A percentile compares a stretch with the other conserved stretches of the same genome.
Conservation (phyloP, 2,888 invertebrate species). For the Clostera curtula region DNA sequence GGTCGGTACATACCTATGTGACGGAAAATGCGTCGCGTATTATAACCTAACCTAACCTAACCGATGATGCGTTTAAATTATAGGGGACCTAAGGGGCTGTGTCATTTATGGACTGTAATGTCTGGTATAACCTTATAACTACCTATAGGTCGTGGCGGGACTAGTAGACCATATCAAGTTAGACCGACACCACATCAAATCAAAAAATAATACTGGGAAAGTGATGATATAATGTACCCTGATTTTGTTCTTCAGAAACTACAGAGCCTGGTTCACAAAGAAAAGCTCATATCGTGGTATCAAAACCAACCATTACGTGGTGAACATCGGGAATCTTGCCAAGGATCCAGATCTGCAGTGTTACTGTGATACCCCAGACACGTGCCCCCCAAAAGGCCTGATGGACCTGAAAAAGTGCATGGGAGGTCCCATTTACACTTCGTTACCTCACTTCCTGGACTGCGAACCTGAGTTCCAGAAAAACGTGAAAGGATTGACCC, state of each 20-base stretch:
- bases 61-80: too few relatives aligned
- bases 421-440: conserved; percentile 82
- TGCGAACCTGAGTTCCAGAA: conserved; percentile 67
- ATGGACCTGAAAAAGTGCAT: conserved; percentile 79
- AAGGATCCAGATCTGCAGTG: conserved; percentile 71
- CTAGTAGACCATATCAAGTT: too few relatives aligned
- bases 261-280: conserved; percentile 76
- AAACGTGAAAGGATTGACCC: conserved; percentile 77
- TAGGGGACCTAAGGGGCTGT: too few relatives aligned
- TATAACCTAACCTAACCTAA: too few relatives aligned
- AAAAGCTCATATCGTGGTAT: conserved; percentile 79
- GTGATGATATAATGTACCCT: too few relatives aligned
- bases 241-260: too few relatives aligned
- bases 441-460: conserved; percentile 86
- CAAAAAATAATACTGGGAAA: too few relatives aligned
- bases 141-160: too few relatives aligned
- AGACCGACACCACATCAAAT: neutral
- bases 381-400: conserved; percentile 83
- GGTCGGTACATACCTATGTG: too few relatives aligned
- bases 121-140: too few relatives aligned
- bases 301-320: conserved; percentile 78
- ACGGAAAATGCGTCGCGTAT: too few relatives aligned
- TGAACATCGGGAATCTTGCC: conserved; percentile 83
- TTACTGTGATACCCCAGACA: conserved; percentile 74
- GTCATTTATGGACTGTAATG: too few relatives aligned